Conservation (phyloP, 2,797 vertebrate species). For the Gastrophryne carolinensis region DNA sequence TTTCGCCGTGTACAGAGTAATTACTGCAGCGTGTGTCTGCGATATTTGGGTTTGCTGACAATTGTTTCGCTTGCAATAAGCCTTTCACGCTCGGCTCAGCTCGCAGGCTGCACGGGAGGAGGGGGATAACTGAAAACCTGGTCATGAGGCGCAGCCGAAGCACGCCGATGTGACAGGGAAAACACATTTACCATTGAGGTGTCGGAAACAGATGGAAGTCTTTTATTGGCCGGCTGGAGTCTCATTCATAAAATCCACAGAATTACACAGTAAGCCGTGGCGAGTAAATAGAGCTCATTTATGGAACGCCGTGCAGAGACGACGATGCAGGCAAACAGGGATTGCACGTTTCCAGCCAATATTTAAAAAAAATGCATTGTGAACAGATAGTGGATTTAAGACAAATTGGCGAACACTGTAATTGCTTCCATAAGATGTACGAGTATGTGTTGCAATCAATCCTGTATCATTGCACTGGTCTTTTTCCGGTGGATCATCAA, state of each 20-base stretch:
- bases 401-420: no score
- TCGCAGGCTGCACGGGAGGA: conserved; percentile 11
- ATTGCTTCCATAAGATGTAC: no score
- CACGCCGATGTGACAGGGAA: background rate
- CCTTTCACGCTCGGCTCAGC: conserved; percentile 8
- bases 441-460: no score
- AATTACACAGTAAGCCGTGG: background rate
- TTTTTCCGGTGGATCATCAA: no score
- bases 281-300: background rate
- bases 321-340: no score
- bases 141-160: background rate
- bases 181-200: background rate
- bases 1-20: background rate
- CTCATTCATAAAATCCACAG: conserved; percentile 46
- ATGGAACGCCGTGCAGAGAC: background rate
- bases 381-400: no score
- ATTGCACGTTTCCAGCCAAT: no score
- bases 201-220: conserved; percentile 16
- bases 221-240: conserved; percentile 11
- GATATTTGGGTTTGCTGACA: conserved; percentile 19
- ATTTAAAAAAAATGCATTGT: no score
- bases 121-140: background rate
- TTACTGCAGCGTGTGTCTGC: conserved; percentile 9
- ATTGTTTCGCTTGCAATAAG: conserved; percentile 16
- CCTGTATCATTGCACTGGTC: no score